These are phyloP conservation scores for Thunnus albacares DNA, from an alignment of 2,797 vertebrate genomes.

Conservation along the genomic window DNA sequence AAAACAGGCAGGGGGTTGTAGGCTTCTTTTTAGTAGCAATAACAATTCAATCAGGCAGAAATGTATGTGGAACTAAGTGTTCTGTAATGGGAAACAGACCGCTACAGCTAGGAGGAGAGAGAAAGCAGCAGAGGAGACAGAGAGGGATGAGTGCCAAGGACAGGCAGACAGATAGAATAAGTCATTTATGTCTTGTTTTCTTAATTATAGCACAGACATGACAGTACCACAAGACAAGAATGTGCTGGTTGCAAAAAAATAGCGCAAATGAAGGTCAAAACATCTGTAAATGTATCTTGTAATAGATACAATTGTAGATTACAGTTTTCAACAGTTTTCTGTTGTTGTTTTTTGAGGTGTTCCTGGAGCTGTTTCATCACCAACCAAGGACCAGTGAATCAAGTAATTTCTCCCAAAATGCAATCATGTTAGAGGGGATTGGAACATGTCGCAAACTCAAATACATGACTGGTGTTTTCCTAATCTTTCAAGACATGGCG, in stretches of 20 bases:
- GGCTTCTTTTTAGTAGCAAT: slow-evolving; percentile 77
- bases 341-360: not conserved
- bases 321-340: not conserved
- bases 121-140: slow-evolving; percentile 4
- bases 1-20: slow-evolving; percentile 1
- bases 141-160: slow-evolving; percentile 17
- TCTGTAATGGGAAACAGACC: slow-evolving; percentile 78
- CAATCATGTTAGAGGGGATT: slow-evolving; percentile 70
- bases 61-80: slow-evolving; percentile 82
- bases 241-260: no score
- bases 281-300: not conserved
- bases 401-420: slow-evolving; percentile 63
- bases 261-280: not conserved
- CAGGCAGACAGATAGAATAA: not conserved
- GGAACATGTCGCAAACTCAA: slow-evolving; percentile 64
- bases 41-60: slow-evolving; percentile 81
- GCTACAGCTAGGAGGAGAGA: slow-evolving; percentile 47
- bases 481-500: slow-evolving; percentile 69
- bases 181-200: not conserved
- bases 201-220: not conserved
- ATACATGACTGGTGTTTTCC: slow-evolving; percentile 58
- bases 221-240: no score
- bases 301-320: not conserved
- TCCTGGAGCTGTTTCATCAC: not conserved
- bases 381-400: slow-evolving; percentile 30